Conservation (phyloP, 2,797 vertebrate genomes). For the Onychomys arenicola region DNA sequence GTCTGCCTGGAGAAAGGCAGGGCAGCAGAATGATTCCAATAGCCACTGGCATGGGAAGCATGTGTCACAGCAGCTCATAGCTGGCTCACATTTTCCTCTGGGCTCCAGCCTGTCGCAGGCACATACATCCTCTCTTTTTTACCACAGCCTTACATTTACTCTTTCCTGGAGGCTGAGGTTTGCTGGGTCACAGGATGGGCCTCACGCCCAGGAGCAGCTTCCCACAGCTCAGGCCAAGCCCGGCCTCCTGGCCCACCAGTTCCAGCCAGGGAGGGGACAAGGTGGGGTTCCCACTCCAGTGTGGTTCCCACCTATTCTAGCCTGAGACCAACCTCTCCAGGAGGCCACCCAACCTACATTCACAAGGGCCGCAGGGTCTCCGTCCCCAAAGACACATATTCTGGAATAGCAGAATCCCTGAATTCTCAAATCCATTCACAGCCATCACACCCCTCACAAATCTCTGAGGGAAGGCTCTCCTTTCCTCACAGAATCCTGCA, state of each 20-base stretch:
- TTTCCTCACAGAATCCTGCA: not conserved
- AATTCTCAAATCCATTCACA: not conserved
- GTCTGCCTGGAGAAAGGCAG: not conserved
- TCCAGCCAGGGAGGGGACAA: not conserved
- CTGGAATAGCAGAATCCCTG: not conserved
- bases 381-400: not conserved
- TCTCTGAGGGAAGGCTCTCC: not conserved
- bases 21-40: not conserved
- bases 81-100: conserved; percentile 80
- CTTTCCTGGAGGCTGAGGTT: conserved; percentile 82
- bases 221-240: conserved; percentile 48
- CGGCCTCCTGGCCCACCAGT: not conserved
- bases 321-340: not conserved
- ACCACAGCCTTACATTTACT: conserved; percentile 83
- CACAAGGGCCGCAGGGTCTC: not conserved
- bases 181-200: conserved; percentile 76
- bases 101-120: conserved; percentile 56
- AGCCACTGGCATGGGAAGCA: conserved; percentile 65
- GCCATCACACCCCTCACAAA: not conserved
- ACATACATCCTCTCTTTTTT: conserved; percentile 54
- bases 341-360: not conserved
- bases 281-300: not conserved
- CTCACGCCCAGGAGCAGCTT: conserved; percentile 71
- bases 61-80: conserved; percentile 69
- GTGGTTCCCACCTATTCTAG: not conserved